phyloP scores from a whole-genome alignment of 37 sponge, comb jelly and placozoan genomes.

The Ianthella basta region DNA sequence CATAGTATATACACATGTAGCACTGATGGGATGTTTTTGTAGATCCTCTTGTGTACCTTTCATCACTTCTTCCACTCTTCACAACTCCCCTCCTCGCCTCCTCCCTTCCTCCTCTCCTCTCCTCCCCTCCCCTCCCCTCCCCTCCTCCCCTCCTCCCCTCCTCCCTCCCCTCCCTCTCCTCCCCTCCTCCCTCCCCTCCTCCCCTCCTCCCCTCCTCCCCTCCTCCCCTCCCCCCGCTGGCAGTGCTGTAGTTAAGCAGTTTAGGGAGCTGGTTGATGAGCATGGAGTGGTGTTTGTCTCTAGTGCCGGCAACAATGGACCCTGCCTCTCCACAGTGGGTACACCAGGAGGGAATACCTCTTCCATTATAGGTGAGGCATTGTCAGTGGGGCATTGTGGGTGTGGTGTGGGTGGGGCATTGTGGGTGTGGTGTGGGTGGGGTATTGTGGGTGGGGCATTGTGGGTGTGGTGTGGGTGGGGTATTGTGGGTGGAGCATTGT shows the following conservation, averaged over 20 bases:
- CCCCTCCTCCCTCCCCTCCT: no score
- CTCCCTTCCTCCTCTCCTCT: no score
- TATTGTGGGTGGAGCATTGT: no score
- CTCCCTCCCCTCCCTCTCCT: neutral
- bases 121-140: no score
- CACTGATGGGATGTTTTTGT: neutral
- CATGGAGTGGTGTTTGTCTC: slow-evolving; percentile 89
- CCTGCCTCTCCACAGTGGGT: slow-evolving; percentile 88
- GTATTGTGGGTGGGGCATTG: no score
- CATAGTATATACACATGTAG: neutral
- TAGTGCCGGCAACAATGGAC: slow-evolving; percentile 97
- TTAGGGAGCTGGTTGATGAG: slow-evolving; percentile 63
- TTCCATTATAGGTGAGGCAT: slow-evolving; percentile 74
- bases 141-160: neutral
- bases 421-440: no score
- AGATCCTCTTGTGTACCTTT: neutral
- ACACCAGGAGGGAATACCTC: slow-evolving; percentile 90
- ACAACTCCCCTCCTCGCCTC: no score
- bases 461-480: no score
- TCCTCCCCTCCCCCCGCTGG: neutral
- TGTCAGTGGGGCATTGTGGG: neutral
- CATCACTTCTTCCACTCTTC: neutral
- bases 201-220: no score
- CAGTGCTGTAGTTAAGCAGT: slow-evolving; percentile 74
- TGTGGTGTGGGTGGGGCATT: no score